Percentiles rank a stretch among this genome's conserved stretches.
phyloP scores from a whole-genome alignment of 2,797 vertebrate species.

The Aselliscus stoliczkanus region DNA sequence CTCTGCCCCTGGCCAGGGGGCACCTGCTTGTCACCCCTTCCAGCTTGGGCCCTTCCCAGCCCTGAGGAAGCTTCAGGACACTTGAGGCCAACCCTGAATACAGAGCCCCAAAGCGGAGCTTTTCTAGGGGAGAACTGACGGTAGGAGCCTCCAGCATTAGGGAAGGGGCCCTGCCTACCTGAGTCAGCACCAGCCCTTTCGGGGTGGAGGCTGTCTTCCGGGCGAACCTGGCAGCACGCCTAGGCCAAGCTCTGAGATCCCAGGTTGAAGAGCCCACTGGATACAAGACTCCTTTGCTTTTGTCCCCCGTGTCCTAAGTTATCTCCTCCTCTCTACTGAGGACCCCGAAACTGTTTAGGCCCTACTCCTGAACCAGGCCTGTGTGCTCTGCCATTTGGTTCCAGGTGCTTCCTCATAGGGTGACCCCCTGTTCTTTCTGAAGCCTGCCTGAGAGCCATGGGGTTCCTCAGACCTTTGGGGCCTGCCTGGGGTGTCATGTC shows the following conservation, averaged over 20 bases:
- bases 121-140: not conserved
- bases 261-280: not conserved
- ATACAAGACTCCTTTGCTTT: not conserved
- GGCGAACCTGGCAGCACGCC: constrained; percentile 39
- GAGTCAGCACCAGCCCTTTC: constrained; percentile 51
- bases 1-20: not conserved
- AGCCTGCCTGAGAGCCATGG: not conserved
- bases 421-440: not conserved
- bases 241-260: constrained; percentile 22
- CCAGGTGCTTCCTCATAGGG: not conserved
- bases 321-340: not conserved
- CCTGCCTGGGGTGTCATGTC: not conserved
- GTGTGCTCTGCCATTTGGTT: not conserved
- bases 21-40: not conserved
- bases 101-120: not conserved
- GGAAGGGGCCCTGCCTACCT: constrained; percentile 55
- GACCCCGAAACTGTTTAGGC: not conserved
- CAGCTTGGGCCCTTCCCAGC: not conserved
- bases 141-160: not conserved
- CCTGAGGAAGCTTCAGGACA: not conserved
- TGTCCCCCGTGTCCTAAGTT: not conserved
- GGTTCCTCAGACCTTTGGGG: not conserved
- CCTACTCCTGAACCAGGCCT: not conserved
- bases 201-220: constrained; percentile 65
- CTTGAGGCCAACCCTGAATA: not conserved